Conservation (phyloP, 2,797 vertebrate species). For the Podarcis siculus region DNA sequence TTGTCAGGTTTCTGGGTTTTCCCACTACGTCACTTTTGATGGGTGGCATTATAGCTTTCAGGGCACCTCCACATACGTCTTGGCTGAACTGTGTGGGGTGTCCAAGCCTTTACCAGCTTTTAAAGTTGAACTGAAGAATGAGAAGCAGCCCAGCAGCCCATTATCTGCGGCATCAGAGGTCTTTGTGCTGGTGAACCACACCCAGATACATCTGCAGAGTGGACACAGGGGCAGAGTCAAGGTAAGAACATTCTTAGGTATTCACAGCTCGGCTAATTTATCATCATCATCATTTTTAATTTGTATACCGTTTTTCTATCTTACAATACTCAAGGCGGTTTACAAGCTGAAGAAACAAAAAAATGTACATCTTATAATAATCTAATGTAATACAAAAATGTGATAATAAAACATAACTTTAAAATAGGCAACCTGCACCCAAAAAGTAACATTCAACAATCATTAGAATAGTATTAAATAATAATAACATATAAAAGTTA, state of each 20-base stretch:
- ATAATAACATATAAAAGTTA: too few relatives aligned
- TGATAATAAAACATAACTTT: too few relatives aligned
- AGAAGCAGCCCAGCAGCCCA: neutral
- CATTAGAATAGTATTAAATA: too few relatives aligned
- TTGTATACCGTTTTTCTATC: too few relatives aligned
- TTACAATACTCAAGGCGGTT: too few relatives aligned
- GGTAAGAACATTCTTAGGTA: conserved; percentile 44
- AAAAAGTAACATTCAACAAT: too few relatives aligned
- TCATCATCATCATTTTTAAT: too few relatives aligned
- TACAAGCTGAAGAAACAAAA: too few relatives aligned
- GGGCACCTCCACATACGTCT: conserved; percentile 45
- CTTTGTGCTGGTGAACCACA: conserved; percentile 39
- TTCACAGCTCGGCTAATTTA: neutral
- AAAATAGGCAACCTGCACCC: too few relatives aligned
- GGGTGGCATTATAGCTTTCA: neutral
- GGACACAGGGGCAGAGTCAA: neutral
- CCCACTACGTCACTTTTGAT: conserved; percentile 33
- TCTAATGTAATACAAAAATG: too few relatives aligned
- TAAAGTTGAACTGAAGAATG: conserved; percentile 54
- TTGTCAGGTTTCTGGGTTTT: conserved; percentile 64
- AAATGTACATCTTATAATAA: too few relatives aligned
- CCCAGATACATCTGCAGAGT: conserved; percentile 34
- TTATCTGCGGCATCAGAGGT: neutral
- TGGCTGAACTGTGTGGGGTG: conserved; percentile 36
- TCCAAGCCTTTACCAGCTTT: conserved; percentile 39